Evolutionary conservation across 1,140 invertebrate genomes (phyloP).

Genomic region (Solen grandis): DNA sequence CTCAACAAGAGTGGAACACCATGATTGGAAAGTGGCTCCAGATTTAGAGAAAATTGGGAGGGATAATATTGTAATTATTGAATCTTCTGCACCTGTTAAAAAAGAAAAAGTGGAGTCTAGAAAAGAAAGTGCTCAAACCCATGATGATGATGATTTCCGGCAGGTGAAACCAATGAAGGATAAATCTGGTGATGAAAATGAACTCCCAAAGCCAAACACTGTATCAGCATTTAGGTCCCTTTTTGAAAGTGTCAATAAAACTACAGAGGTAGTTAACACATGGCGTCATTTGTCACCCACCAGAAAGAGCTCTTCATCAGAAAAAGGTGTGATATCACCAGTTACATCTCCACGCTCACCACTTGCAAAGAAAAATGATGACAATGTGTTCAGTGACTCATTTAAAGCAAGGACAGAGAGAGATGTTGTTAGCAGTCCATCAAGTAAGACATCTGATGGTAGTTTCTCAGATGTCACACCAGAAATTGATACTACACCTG

Average conservation of each 20-base stretch:
- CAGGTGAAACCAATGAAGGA: conserved; percentile 45
- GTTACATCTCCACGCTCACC: conserved; percentile 41
- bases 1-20: conserved; percentile 48
- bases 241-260: conserved; percentile 67
- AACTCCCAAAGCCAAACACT: conserved; percentile 75
- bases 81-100: conserved; percentile 50
- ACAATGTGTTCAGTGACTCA: conserved; percentile 42
- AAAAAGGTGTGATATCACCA: conserved; percentile 33
- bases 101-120: conserved; percentile 9
- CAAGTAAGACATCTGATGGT: too few relatives aligned
- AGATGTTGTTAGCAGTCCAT: neutral
- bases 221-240: conserved; percentile 70
- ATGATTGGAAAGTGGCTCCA: conserved; percentile 58
- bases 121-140: neutral
- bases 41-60: conserved; percentile 67
- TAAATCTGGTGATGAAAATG: conserved; percentile 58
- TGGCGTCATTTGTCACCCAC: conserved; percentile 42
- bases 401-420: neutral
- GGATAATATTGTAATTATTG: conserved; percentile 75
- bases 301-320: conserved; percentile 28
- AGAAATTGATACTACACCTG: conserved; percentile 26
- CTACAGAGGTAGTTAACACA: conserved; percentile 26
- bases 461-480: neutral
- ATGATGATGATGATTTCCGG: conserved; percentile 10
- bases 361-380: conserved; percentile 27